Evolutionary conservation across 1,140 invertebrate species (phyloP).

Genomic region (Akabosia matsudoensis): DNA sequence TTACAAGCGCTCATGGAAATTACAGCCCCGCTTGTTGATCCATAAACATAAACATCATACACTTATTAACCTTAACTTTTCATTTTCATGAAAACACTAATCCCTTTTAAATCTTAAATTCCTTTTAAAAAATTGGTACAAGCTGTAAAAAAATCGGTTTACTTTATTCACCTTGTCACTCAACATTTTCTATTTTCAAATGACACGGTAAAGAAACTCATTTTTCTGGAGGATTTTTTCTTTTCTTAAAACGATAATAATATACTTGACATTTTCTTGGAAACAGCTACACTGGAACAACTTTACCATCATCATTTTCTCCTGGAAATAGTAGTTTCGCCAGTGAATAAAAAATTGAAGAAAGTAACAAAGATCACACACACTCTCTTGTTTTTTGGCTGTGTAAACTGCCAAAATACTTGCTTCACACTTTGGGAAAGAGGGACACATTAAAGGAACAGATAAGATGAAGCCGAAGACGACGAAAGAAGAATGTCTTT

Average conservation of each 20-base stretch:
- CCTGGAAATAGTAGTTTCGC: no score
- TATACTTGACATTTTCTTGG: background rate
- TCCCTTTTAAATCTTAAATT: no score
- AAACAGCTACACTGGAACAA: background rate
- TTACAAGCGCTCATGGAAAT: no score
- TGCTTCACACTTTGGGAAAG: background rate
- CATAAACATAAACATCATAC: no score
- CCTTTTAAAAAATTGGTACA: no score
- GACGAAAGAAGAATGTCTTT: slow-evolving; percentile 16
- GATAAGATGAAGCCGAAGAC: background rate
- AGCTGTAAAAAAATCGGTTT: no score
- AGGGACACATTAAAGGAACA: no score
- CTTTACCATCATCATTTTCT: background rate
- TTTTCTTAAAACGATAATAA: no score
- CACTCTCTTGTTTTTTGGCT: no score
- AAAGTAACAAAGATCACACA: slow-evolving; percentile 19
- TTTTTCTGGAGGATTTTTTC: background rate
- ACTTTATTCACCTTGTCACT: background rate
- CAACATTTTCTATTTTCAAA: background rate
- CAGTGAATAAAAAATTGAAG: background rate
- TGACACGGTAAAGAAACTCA: background rate
- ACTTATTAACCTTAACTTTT: no score
- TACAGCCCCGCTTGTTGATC: no score
- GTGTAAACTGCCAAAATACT: slow-evolving; percentile 20
- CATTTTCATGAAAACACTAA: no score